Base-by-base conservation (phyloP, 1,140 invertebrate genomes). In the Pentalonia nigronervosa region DNA sequence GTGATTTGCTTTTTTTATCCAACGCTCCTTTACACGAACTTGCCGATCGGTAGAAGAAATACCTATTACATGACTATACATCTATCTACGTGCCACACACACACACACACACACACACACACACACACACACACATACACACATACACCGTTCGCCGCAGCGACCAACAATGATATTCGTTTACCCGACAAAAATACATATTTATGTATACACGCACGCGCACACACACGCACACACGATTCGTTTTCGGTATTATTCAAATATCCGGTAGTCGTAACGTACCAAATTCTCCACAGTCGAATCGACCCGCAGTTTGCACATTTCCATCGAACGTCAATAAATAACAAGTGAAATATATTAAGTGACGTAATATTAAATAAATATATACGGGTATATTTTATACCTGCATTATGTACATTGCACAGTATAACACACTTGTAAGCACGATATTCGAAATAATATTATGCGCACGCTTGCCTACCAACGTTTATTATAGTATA, bases 231-330 rank as follows among this genome's bases (percentile, higher is more conserved):
- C 25, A 8, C 53, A n/a, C 86, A 45, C 14, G 11, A 90, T 56
- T 90, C 89, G 53, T 90, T 90, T 90, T 45, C 30, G 53, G 89
- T 67, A 90, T 90, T 90, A 90, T 90, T 60, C 53, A 60, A 90
- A 90, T 90, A 90, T 90, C 88, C 53, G 88, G 11, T 90, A 23
- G 30, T 67, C 30, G 11, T 67, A 67, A n/a, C 60, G 45, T 41
- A 48, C 60, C 88, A 50, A 56, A 60, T 60, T 60, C 53, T 41
- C 89, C 53, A 25, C 20, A 25, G 88, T 41, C 23, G 50, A 90
- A 90, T 90, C 53, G 50, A 67, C 53, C 89, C 36, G 14, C 36
- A 41, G 47, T 88, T n/a, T 9, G 34, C 23, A 30, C 53, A 25
- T 25, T 60, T 90, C 89, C 89, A 23, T 60, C 25, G 53, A 30